Conservation (phyloP, 2,888 invertebrate species). For the Laothoe populi region DNA sequence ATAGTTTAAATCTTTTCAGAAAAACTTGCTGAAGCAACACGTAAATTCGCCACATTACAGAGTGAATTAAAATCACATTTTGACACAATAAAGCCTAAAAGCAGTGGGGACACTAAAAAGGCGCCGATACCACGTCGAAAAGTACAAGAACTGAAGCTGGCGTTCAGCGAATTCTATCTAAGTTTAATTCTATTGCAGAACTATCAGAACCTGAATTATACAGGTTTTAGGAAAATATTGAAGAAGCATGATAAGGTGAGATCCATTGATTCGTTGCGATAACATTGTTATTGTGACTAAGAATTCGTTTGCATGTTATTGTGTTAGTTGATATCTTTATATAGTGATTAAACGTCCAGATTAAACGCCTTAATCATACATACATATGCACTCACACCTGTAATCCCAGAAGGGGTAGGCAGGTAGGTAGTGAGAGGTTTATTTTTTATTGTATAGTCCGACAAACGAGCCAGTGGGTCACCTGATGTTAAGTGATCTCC, state of each 20-base stretch:
- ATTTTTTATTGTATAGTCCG: too few relatives aligned
- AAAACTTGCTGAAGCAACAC: slow-evolving; percentile 91
- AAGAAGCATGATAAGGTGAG: slow-evolving; percentile 99
- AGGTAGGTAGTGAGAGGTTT: too few relatives aligned
- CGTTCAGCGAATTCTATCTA: slow-evolving; percentile 99
- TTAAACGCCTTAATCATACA: background rate
- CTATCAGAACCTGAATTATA: slow-evolving; percentile 99
- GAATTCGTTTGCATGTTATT: slow-evolving; percentile 28
- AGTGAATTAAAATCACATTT: slow-evolving; percentile 91
- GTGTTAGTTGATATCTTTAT: background rate
- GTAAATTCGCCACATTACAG: slow-evolving; percentile 95
- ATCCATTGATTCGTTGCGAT: slow-evolving; percentile 28
- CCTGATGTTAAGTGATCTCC: too few relatives aligned
- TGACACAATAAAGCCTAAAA: slow-evolving; percentile 81
- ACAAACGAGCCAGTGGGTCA: too few relatives aligned
- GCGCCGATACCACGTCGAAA: slow-evolving; percentile 89
- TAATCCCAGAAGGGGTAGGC: too few relatives aligned
- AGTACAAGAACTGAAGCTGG: slow-evolving; percentile 96
- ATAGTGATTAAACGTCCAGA: background rate
- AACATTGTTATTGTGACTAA: slow-evolving; percentile 32
- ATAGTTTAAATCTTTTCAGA: slow-evolving; percentile 36
- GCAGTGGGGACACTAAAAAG: slow-evolving; percentile 73
- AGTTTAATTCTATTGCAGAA: slow-evolving; percentile 98
- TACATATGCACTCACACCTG: too few relatives aligned
- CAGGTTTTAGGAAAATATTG: slow-evolving; percentile 99